A percentile compares a stretch with the other conserved stretches of the same genome.
These are phyloP conservation scores for Dryocosmus kuriphilus DNA, from an alignment of 2,888 invertebrate species.

Conservation along the genomic window DNA sequence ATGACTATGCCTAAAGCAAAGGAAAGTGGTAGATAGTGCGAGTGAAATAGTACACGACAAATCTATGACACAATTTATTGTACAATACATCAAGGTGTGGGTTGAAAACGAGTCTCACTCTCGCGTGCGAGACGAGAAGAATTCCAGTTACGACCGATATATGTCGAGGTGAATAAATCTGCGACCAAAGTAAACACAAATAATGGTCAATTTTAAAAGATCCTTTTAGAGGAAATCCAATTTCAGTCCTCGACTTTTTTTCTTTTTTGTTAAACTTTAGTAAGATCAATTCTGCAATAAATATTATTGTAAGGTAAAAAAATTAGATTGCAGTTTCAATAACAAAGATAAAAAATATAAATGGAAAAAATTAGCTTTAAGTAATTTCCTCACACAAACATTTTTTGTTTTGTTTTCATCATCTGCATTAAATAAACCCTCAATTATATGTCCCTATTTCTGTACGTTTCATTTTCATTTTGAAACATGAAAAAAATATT, in stretches of 20 bases:
- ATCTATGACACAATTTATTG: conserved; percentile 38
- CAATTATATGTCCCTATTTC: neutral
- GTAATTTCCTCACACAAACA: neutral
- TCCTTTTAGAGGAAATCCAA: neutral
- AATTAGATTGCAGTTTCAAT: neutral
- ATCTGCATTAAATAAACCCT: neutral
- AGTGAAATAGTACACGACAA: conserved; percentile 27
- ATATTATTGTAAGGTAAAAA: neutral
- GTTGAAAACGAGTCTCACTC: neutral
- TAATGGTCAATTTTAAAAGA: conserved; percentile 12
- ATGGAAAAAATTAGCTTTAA: neutral
- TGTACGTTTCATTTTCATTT: neutral
- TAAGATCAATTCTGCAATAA: neutral
- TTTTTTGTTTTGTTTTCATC: neutral
- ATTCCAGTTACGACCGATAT: conserved; percentile 25
- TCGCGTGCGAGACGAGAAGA: conserved; percentile 5
- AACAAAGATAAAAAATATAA: conserved; percentile 7
- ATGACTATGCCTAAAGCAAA: neutral
- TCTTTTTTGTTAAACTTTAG: neutral
- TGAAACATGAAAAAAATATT: no score
- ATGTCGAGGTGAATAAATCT: conserved; percentile 28
- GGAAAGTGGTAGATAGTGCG: conserved; percentile 1
- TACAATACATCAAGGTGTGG: conserved; percentile 22
- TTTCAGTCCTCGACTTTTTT: neutral
- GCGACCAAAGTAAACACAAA: neutral